Evolutionary conservation across 2,797 vertebrate genomes (phyloP), one percentile per base, ranked within the genome.

Genomic region (Pangasius macronema): DNA sequence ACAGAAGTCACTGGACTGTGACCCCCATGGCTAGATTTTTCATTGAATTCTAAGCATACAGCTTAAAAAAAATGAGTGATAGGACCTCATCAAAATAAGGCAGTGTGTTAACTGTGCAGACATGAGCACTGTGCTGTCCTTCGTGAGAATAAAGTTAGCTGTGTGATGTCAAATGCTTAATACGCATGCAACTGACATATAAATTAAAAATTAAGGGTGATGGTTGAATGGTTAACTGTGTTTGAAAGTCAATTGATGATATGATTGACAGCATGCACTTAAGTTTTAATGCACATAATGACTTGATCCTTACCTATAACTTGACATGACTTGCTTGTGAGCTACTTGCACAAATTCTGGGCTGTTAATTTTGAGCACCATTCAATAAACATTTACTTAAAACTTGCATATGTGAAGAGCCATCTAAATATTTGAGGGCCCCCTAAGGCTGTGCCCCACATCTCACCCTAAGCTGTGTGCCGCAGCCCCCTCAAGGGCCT

Each of bases 401-500:
- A 85, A 82, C 55, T 10, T 68, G 61, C 27, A 84, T 80, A 33
- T 59, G 14, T 61, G 51, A 84, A 83, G 18, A 18, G 16, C 16
- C 42, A 65, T 82, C 59, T 70, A 55, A 83, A 39, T 68, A 42
- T 86, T 39, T 85, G 46, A 82, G 49, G 20, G 1, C 16, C 30
- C 57, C 33, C 42, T 84, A 11, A 18, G 51, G 55, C 39, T 85
- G 24, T 82, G 51, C 82, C 63, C 63, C 73, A 84, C 63, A 77
- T 84, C 27, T 57, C 27, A 79, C 82, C 65, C 63, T 79, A 65
- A 79, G 73, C 90, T 82, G 79, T 89, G 87, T 86, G 65, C 82
- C 70, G 27, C 39, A 82, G 24, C 5, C 80, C 57, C 33, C 39
- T 39, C 14, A 46, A 87, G 93, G 91, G 42, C 89, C 90, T 90